Base-by-base conservation (phyloP, 2,888 invertebrate species). In the Pterostichus madidus region DNA sequence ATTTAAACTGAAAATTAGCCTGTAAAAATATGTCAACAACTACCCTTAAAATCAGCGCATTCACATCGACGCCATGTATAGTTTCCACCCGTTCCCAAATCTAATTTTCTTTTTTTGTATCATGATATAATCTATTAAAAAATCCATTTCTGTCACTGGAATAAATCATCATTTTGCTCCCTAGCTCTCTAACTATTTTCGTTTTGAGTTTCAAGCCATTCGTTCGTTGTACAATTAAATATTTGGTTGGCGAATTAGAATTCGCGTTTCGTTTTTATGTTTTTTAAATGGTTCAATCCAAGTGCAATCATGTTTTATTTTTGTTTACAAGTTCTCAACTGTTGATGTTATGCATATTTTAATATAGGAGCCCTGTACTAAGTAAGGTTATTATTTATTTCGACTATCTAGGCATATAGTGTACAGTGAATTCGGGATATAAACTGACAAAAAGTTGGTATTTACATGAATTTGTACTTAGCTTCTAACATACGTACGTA, bases 311-410 rank as follows among this genome's bases (percentile, higher is more conserved):
- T 75, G 73, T 81, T 75, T 73, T 77, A 77, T 77, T 77, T 56
- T 77, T 83, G 84, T 86, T 84, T 85, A 46, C 6, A 83, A 76
- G 87, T 89, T 89, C 87, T 88, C 86, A 89, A 86, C 89, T 90
- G 90, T 90, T 90, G 89, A 89, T 88, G 89, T 90, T 89, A 83
- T 83, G 88, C 89, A 90, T 89, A 89, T 89, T 89, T 89, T 89
- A 89, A 89, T 89, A 86, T 90, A 89, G 89, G 89, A 89, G 90
- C 90, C 76, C 90, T 90, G 90, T 90, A 90, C 88, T 88, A 31
- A 88, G 52, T 90, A 89, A 89, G 89, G 89, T 88, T 86, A 87
- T 88, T 88, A 89, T 89, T 89, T 88, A 88, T 89, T 89, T 87
- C 87, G 86, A 86, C 86, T 87, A 87, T 88, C 87, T 88, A 86